Percentiles rank a stretch among this genome's conserved stretches.
phyloP scores from a whole-genome alignment of 2,113 vertebrate species.

The Indicator indicator region DNA sequence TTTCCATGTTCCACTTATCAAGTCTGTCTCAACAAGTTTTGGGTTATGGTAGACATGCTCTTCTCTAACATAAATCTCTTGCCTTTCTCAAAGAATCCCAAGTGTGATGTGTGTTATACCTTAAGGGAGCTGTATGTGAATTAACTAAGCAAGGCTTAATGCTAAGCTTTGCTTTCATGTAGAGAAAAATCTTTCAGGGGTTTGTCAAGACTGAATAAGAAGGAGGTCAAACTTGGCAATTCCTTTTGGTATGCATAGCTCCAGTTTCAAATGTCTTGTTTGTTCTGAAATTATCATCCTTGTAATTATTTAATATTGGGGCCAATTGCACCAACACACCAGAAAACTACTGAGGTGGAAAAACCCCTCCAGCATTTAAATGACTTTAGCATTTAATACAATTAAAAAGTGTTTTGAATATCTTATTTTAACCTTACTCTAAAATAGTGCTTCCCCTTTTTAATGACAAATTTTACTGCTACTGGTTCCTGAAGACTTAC shows the following conservation, averaged over 20 bases:
- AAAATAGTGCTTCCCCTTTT: not conserved
- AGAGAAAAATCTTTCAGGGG: not conserved
- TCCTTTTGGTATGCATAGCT: constrained; percentile 31
- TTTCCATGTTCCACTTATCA: constrained; percentile 22
- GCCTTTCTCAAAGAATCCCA: not conserved
- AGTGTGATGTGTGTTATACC: not conserved
- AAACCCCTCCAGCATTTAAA: not conserved
- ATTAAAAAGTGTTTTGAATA: not conserved
- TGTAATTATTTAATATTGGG: constrained; percentile 49
- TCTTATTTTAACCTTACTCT: not conserved
- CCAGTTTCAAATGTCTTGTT: constrained; percentile 29
- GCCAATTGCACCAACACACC: constrained; percentile 13
- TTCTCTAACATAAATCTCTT: not conserved
- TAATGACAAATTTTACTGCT: not conserved
- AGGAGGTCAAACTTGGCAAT: constrained; percentile 18
- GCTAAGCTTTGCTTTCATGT: not conserved
- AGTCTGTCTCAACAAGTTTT: constrained; percentile 34
- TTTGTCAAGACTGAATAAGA: not conserved
- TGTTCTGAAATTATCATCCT: constrained; percentile 44
- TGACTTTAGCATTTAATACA: not conserved
- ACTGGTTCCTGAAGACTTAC: not conserved
- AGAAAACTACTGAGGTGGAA: constrained; percentile 28
- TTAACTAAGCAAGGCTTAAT: not conserved
- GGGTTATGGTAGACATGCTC: constrained; percentile 12
- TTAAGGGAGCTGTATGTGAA: not conserved